Conservation (phyloP, 2,113 vertebrate species). For the Otis tarda region DNA sequence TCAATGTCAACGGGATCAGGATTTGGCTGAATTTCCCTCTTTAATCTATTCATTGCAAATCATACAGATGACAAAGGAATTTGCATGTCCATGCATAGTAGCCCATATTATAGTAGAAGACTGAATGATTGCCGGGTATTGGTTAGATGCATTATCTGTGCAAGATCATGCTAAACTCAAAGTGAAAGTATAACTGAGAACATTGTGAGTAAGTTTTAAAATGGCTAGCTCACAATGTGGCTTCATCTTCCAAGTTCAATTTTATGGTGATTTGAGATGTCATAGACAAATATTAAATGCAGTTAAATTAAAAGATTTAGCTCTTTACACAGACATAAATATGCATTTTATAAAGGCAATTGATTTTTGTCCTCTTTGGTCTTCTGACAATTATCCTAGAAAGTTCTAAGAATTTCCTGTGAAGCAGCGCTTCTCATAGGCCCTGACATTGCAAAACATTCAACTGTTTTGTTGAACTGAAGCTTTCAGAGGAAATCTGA, state of each 20-base stretch:
- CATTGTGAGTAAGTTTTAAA: background rate
- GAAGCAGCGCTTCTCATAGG: background rate
- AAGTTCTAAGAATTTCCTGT: background rate
- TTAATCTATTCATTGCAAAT: conserved; percentile 33
- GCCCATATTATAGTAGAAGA: background rate
- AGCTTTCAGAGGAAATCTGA: background rate
- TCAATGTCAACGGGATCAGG: conserved; percentile 36
- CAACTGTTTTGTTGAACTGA: background rate
- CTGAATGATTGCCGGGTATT: conserved; percentile 4
- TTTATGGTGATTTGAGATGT: conserved; percentile 29
- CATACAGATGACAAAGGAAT: conserved; percentile 37
- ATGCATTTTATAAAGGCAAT: conserved; percentile 10
- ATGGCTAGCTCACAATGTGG: background rate
- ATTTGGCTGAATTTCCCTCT: conserved; percentile 30
- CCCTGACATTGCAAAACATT: background rate
- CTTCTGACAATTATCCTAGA: background rate
- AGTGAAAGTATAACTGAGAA: conserved; percentile 39
- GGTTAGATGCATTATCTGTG: conserved; percentile 54
- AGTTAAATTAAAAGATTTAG: conserved; percentile 44
- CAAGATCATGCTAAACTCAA: conserved; percentile 58
- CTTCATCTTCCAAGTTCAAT: conserved; percentile 23
- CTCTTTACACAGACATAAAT: conserved; percentile 1
- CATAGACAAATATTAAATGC: conserved; percentile 38
- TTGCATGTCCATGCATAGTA: conserved; percentile 23
- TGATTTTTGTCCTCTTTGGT: background rate